These are phyloP conservation scores for Hyposoter dolosus DNA, from an alignment of 2,888 invertebrate species.

Conservation along the genomic window DNA sequence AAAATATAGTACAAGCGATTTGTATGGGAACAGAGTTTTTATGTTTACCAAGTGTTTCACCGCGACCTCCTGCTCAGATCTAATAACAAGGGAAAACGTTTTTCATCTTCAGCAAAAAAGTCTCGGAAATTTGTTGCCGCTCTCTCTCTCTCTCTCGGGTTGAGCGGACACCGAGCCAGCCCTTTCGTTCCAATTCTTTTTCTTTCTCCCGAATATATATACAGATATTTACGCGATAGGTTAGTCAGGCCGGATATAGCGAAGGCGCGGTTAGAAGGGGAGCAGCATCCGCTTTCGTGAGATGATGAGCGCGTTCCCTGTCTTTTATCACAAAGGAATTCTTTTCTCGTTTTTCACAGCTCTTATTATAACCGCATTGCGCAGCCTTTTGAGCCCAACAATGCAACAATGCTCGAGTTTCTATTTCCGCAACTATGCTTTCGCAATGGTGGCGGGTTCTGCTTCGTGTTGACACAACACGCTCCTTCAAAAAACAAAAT, in stretches of 20 bases:
- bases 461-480: constrained; percentile 37
- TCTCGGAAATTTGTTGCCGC: constrained; percentile 34
- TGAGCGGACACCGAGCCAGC: constrained; percentile 17
- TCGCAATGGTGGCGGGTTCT: constrained; percentile 12
- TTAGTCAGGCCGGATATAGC: constrained; percentile 10
- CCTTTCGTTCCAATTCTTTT: constrained; percentile 31
- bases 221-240: not conserved
- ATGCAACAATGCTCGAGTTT: constrained; percentile 60
- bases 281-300: constrained; percentile 35
- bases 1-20: not conserved
- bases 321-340: constrained; percentile 61
- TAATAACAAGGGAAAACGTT: constrained; percentile 27
- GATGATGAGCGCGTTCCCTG: constrained; percentile 55
- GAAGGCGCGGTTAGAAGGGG: not conserved
- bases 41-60: not conserved
- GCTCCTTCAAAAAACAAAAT: constrained; percentile 28
- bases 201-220: not conserved
- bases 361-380: constrained; percentile 63
- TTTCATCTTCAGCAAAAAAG: constrained; percentile 33
- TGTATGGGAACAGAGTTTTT: not conserved
- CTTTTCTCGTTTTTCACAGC: constrained; percentile 54
- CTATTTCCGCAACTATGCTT: constrained; percentile 49
- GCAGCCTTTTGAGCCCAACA: constrained; percentile 50
- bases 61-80: constrained; percentile 1
- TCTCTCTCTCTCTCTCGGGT: no score